Percentiles rank a stretch among this genome's conserved stretches.
phyloP scores from a whole-genome alignment of 1,140 invertebrate genomes.

The Gryllus bimaculatus region DNA sequence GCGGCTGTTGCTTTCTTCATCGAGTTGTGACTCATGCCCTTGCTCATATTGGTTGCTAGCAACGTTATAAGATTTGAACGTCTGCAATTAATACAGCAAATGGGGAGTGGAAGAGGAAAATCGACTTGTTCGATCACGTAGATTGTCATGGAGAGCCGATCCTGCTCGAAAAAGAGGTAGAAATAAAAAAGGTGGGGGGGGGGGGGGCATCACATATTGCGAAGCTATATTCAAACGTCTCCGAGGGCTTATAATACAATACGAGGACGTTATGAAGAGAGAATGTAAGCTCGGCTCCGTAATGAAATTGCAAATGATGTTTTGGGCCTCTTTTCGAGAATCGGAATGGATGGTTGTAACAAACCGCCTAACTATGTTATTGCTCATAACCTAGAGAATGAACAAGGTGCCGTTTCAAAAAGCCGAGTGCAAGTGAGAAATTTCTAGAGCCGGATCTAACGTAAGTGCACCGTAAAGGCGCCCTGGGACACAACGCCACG shows the following conservation, averaged over 20 bases:
- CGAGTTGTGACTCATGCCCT: neutral
- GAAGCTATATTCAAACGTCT: neutral
- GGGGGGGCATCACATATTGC: neutral
- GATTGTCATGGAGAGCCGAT: neutral
- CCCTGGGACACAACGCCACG: no score
- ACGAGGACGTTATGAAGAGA: neutral
- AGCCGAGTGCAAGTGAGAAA: no score
- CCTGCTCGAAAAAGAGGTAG: neutral
- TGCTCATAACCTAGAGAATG: no score
- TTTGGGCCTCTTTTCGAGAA: no score
- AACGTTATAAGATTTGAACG: constrained; percentile 5
- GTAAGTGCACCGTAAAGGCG: no score
- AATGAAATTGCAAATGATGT: no score
- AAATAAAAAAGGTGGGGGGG: neutral
- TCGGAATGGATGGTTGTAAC: no score
- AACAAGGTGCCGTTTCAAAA: no score
- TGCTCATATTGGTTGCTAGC: constrained; percentile 4
- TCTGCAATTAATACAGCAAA: constrained; percentile 4
- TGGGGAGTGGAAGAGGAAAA: neutral
- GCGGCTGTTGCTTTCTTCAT: neutral
- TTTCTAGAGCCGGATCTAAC: no score
- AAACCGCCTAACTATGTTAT: no score
- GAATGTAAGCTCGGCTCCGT: no score
- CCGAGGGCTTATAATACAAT: neutral
- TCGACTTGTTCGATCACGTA: neutral